These are phyloP conservation scores for Lithophane ornitopus DNA, from an alignment of 2,888 invertebrate species.

Conservation along the genomic window DNA sequence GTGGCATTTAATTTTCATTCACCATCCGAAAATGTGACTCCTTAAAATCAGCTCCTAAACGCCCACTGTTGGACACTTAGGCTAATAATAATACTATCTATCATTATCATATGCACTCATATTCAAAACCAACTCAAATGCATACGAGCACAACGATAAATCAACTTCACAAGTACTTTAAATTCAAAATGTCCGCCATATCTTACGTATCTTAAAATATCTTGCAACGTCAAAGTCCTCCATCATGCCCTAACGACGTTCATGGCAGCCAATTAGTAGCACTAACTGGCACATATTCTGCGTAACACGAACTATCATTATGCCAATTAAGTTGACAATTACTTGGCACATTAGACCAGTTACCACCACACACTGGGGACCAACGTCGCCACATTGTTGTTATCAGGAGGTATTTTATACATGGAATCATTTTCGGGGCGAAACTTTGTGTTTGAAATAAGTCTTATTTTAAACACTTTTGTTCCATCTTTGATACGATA, in stretches of 20 bases:
- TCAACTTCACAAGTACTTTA: neutral
- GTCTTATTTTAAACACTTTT: neutral
- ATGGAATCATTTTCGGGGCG: neutral
- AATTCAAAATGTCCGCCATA: slow-evolving; percentile 22
- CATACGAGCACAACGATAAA: neutral
- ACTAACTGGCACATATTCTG: slow-evolving; percentile 46
- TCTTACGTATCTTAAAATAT: slow-evolving; percentile 39
- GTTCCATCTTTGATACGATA: neutral
- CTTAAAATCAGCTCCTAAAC: neutral
- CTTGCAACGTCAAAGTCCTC: slow-evolving; percentile 22
- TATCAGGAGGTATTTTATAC: slow-evolving; percentile 8
- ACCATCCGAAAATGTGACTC: neutral
- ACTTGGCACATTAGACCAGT: slow-evolving; percentile 38
- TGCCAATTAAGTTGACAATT: slow-evolving; percentile 46
- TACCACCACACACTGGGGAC: slow-evolving; percentile 16
- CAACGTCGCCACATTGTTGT: slow-evolving; percentile 21
- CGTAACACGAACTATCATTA: slow-evolving; percentile 47
- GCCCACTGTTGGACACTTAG: neutral
- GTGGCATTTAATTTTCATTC: neutral
- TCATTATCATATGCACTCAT: neutral
- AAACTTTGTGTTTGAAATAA: neutral
- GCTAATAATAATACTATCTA: too few relatives aligned
- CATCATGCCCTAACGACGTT: slow-evolving; percentile 48
- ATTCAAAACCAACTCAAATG: neutral
- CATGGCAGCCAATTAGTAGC: slow-evolving; percentile 45